Percentiles rank a stretch among this genome's conserved stretches.
Evolutionary conservation across 2,888 invertebrate species (phyloP).

Genomic region (Stenurella melanura): DNA sequence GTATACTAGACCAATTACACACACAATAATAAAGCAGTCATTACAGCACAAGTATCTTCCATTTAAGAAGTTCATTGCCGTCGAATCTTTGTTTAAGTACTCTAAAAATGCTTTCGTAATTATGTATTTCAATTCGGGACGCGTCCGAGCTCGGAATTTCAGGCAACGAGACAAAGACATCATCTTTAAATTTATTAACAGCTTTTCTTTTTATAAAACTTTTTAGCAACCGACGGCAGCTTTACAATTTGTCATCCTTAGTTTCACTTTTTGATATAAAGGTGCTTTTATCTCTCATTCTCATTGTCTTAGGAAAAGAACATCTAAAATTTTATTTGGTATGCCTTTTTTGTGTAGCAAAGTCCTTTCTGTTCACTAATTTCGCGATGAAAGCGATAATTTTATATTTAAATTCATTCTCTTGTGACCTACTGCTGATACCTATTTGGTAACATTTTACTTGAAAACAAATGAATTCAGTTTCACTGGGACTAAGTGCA

Average conservation of each 20-base stretch:
- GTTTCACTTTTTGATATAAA: conserved; percentile 26
- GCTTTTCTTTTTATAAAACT: conserved; percentile 22
- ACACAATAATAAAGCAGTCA: background rate
- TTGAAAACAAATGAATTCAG: too few relatives aligned
- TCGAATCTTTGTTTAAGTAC: background rate
- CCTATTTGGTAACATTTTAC: too few relatives aligned
- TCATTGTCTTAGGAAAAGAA: conserved; percentile 17
- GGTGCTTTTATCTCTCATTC: conserved; percentile 23
- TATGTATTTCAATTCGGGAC: background rate
- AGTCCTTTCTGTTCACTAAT: background rate
- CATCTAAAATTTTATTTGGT: conserved; percentile 14
- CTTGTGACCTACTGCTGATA: too few relatives aligned
- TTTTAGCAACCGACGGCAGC: conserved; percentile 14
- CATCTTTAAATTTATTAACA: conserved; percentile 23
- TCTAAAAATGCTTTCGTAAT: conserved; percentile 1
- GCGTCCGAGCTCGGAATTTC: conserved; percentile 2
- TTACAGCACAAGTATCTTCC: background rate
- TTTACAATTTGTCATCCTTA: conserved; percentile 28
- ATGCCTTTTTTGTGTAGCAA: conserved; percentile 5
- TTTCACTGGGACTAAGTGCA: too few relatives aligned
- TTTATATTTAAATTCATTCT: conserved; percentile 18
- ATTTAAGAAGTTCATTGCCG: background rate
- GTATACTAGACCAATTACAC: too few relatives aligned
- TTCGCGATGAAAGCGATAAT: background rate
- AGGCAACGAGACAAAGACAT: background rate